Base-by-base conservation (phyloP, 2,888 invertebrate species). In the Watsonalla binaria region DNA sequence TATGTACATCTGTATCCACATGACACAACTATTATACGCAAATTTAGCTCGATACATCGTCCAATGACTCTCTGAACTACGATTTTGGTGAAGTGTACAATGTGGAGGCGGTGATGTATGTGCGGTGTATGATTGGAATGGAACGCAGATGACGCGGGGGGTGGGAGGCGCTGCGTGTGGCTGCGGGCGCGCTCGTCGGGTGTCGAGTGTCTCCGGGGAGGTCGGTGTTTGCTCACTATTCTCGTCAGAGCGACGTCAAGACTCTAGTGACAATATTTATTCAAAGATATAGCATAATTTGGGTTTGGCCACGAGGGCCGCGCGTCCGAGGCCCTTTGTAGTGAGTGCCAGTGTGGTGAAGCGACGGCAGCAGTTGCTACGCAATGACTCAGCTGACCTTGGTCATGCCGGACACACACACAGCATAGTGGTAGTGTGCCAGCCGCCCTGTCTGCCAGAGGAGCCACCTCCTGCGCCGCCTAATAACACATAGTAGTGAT, bases 201-300 rank as follows among this genome's bases (percentile, higher is more conserved):
- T 67, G 65, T 67, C 69, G 70, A 62, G 58, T 65, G 74, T 69
- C 76, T 75, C 76, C 55, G 58, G 75, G 79, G 80, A 74, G 79
- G 78, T 75, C 79, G 70, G 58, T 66, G 65, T 69, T 70, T 71
- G 60, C 63, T 62, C 57, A 60, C 60, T 60, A 59, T 60, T 59
- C 57, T 55, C 51, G 58, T 51, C 60, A 58, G 48, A 51, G 54
- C 57, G 53, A 59, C 62, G 66, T 69, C 65, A 65, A 62, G 64
- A 62, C 63, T 63, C 60, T 60, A 67, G 67, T 64, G 65, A 68
- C 70, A 74, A 72, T 74, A 71, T 71, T 70, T 69, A 65, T 66
- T 69, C 61, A 58, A 60, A 62, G 59, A 64, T 60, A 58, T 53
- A 52, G 56, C 56, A 63, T 65, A 58, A 62, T 65, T 69, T 59